Conservation (phyloP, 2,113 vertebrate species). For the Ursus arctos region DNA sequence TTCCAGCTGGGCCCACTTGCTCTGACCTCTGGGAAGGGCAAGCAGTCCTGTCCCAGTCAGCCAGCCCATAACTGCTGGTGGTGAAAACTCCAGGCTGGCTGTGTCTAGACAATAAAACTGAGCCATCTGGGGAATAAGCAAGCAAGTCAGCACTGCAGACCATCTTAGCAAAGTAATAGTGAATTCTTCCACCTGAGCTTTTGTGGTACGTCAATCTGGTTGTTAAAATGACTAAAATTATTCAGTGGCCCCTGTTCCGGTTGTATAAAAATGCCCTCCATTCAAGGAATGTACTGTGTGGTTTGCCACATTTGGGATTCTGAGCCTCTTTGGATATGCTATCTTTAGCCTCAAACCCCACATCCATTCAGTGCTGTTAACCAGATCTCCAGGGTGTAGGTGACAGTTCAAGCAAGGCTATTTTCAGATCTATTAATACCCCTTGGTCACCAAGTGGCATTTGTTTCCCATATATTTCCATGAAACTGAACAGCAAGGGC, state of each 20-base stretch:
- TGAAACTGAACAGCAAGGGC: not conserved
- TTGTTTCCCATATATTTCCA: conserved; percentile 31
- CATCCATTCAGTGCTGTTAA: not conserved
- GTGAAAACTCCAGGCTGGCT: not conserved
- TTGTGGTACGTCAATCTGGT: not conserved
- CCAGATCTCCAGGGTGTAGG: conserved; percentile 32
- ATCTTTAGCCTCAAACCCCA: not conserved
- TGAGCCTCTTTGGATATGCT: not conserved
- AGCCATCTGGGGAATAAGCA: not conserved
- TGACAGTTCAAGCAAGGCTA: not conserved
- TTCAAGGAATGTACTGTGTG: not conserved
- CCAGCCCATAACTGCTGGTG: accelerated
- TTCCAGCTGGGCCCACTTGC: not conserved
- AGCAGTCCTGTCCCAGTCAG: not conserved
- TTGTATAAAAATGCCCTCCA: not conserved
- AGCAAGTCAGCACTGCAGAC: not conserved
- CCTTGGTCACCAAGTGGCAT: not conserved
- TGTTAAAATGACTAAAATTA: not conserved
- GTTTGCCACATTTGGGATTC: not conserved
- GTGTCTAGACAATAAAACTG: not conserved
- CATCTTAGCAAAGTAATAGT: not conserved
- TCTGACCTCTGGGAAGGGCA: not conserved
- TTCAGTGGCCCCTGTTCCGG: not conserved
- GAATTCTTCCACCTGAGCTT: not conserved
- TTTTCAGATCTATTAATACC: conserved; percentile 26